phyloP scores from a whole-genome alignment of 2,797 vertebrate species.

The Spinibarbus caldwelli region DNA sequence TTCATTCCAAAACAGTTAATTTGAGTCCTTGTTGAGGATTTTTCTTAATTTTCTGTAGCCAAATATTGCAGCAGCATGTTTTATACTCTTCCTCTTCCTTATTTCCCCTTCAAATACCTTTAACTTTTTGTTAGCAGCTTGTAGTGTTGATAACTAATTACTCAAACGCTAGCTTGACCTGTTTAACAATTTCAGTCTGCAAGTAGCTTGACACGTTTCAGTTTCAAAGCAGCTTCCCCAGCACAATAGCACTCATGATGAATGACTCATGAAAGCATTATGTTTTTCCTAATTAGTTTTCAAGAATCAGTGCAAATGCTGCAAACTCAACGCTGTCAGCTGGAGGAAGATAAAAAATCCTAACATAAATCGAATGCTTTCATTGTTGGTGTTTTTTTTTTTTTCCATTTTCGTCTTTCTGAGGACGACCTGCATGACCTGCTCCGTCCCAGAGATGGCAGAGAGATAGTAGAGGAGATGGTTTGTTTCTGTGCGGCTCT shows the following conservation, averaged over 20 bases:
- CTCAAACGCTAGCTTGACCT: not conserved
- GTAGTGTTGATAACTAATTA: slow-evolving; percentile 9
- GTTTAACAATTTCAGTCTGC: not conserved
- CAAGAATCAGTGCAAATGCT: slow-evolving; percentile 16
- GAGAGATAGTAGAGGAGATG: slow-evolving; percentile 35
- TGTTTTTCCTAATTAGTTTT: slow-evolving; percentile 32
- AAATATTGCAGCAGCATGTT: not conserved
- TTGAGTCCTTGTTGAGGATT: not conserved
- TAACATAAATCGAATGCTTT: not conserved
- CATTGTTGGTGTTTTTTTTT: too few relatives aligned
- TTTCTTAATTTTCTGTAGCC: not conserved
- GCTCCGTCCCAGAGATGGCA: slow-evolving; percentile 6
- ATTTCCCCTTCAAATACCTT: not conserved
- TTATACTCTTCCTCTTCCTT: too few relatives aligned
- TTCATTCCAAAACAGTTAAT: not conserved
- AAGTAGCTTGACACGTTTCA: not conserved
- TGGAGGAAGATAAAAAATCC: slow-evolving; percentile 6
- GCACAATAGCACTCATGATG: slow-evolving; percentile 22
- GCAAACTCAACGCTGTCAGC: slow-evolving; percentile 3
- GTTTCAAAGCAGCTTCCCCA: slow-evolving; percentile 18
- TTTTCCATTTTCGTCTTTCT: not conserved
- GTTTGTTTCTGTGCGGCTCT: slow-evolving; percentile 24
- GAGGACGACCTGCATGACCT: not conserved
- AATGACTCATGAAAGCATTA: slow-evolving; percentile 32
- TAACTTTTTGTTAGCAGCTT: not conserved